Evolutionary conservation across 2,888 invertebrate species (phyloP), one percentile per base, ranked within the genome.

Genomic region (Pandemis corylana): DNA sequence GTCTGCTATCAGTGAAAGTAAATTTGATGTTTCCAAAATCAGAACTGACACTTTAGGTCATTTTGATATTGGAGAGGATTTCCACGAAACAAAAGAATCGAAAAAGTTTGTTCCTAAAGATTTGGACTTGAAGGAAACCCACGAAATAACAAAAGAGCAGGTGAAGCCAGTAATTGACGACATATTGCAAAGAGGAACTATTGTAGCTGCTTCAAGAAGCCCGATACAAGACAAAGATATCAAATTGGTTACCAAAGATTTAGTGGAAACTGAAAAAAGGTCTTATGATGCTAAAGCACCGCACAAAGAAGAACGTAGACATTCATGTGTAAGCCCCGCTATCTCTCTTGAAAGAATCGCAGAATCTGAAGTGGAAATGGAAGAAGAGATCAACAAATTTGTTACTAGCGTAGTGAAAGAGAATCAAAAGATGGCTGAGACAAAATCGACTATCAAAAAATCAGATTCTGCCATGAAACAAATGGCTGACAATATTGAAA

Each of bases 401-500:
- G 76, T 77, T 6, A 77, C 76, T 36, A 79, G 78, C 13, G 73
- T 81, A 66, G 75, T 81, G 41, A 65, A 77, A 20, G 82, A 85
- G 71, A 81, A 76, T 49, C 78, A 79, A 20, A 83, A 83, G 71
- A 71, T 80, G 41, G 77, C 80, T 41, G 86, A 88, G 77, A 77
- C 70, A 5, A 81, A 81, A 76, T 76, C 80, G 65, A 90, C 89
- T 77, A 83, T 94, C 76, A 94, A 94, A 76, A 94, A 94, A 82
- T 94, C 94, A 3, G 94, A 94, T 76, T 94, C 94, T 4, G 89
- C 94, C 7, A 94, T 94, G 94, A 94, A 94, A 80, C 90, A 94
- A 87, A 94, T 94, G 93, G 94, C 94, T 74, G 94, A 94, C 77
- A 94, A 94, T 77, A 94, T 94, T 71, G 94, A 94, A 87, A 94